Evolutionary conservation across 2,888 invertebrate genomes (phyloP).

Genomic region (Tridacna gigas): DNA sequence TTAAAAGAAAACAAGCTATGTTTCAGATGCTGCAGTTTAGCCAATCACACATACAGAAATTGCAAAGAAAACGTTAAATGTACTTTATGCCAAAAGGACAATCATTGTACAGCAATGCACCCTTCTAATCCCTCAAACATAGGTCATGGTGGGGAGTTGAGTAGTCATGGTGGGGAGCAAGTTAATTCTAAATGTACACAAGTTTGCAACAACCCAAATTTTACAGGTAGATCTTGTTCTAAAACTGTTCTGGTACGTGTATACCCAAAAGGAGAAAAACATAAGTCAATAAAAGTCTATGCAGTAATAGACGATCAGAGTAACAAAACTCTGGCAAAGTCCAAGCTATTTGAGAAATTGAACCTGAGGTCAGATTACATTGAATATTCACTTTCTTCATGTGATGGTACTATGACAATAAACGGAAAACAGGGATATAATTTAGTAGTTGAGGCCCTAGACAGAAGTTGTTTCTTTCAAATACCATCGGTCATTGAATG

Average conservation of each 20-base stretch:
- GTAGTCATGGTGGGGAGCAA: too few species aligned
- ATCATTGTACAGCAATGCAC: slow-evolving; percentile 30
- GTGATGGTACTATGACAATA: slow-evolving; percentile 6
- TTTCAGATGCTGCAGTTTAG: slow-evolving; percentile 24
- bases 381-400: slow-evolving; percentile 15
- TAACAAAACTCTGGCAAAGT: slow-evolving; percentile 27
- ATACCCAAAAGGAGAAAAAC: too few species aligned
- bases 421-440: slow-evolving; percentile 17
- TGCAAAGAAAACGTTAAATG: slow-evolving; percentile 29
- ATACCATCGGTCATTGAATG: slow-evolving; percentile 35
- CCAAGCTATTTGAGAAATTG: slow-evolving; percentile 15
- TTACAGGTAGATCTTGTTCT: too few species aligned
- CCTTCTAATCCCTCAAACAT: background rate
- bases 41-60: background rate
- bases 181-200: too few species aligned
- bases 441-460: slow-evolving; percentile 21
- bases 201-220: too few species aligned
- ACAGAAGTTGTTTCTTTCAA: slow-evolving; percentile 7
- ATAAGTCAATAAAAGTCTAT: too few species aligned
- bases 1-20: slow-evolving; percentile 29
- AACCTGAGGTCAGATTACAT: background rate
- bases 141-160: too few species aligned
- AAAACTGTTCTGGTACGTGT: too few species aligned
- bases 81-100: slow-evolving; percentile 10
- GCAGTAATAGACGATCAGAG: slow-evolving; percentile 38